Conservation (phyloP, 2,797 vertebrate genomes). For the Oreortyx pictus region DNA sequence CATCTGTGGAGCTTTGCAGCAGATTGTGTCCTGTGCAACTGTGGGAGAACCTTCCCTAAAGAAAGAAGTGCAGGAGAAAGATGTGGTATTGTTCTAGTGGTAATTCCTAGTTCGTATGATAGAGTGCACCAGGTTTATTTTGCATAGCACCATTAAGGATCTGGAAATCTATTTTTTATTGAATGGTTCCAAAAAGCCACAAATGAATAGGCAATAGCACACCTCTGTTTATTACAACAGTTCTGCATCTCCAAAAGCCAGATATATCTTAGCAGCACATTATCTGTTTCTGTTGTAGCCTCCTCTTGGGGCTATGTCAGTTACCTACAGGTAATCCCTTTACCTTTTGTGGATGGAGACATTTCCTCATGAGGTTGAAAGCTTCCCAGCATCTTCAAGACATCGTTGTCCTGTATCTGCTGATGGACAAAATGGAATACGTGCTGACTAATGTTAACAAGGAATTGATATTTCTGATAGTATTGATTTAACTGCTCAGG, state of each 20-base stretch:
- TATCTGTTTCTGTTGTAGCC: background rate
- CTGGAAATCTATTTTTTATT: background rate
- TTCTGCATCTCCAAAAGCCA: background rate
- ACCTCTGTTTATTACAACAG: background rate
- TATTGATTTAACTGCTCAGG: background rate
- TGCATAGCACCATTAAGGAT: fast-evolving
- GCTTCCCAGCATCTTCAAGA: background rate
- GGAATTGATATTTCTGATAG: background rate
- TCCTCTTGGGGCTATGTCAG: background rate
- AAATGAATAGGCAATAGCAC: background rate
- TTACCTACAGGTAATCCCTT: background rate
- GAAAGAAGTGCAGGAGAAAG: background rate
- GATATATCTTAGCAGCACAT: background rate
- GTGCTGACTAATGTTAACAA: background rate
- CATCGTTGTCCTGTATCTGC: fast-evolving
- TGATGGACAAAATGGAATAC: background rate
- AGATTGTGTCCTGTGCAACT: background rate
- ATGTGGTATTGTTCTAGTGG: background rate
- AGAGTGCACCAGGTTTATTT: background rate
- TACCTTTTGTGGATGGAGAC: background rate
- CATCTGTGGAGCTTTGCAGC: background rate
- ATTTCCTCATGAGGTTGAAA: background rate
- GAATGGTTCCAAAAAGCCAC: background rate
- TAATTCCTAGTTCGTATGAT: background rate
- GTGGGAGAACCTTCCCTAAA: background rate